Evolutionary conservation across 1,140 invertebrate species (phyloP).

Genomic region (Trissolcus basalis): DNA sequence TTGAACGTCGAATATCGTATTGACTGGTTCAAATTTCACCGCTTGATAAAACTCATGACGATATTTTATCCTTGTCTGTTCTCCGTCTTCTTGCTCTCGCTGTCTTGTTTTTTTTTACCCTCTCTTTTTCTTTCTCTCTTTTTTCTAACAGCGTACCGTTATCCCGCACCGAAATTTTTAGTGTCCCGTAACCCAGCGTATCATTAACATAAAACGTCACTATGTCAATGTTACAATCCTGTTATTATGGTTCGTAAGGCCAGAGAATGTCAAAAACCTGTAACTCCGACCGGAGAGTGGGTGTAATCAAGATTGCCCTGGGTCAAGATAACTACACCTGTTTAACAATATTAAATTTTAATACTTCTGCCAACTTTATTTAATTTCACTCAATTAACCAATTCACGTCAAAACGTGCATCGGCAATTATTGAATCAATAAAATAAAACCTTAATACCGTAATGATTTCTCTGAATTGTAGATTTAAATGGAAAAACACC

Average conservation of each 20-base stretch:
- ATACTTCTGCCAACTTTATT: too few relatives aligned
- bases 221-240: constrained; percentile 51
- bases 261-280: constrained; percentile 46
- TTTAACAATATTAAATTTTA: background rate
- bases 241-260: constrained; percentile 38
- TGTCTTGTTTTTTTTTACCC: background rate
- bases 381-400: too few relatives aligned
- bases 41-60: too few relatives aligned
- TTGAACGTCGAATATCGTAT: constrained; percentile 25
- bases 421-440: too few relatives aligned
- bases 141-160: constrained; percentile 45
- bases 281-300: constrained; percentile 20
- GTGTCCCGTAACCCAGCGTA: constrained; percentile 17
- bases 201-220: constrained; percentile 57
- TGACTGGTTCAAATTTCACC: constrained; percentile 11
- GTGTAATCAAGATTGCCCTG: constrained; percentile 41
- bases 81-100: background rate
- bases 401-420: too few relatives aligned
- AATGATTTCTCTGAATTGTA: too few relatives aligned
- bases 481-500: too few relatives aligned
- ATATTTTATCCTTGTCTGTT: too few relatives aligned
- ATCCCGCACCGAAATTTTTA: constrained; percentile 45
- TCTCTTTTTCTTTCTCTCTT: constrained; percentile 11
- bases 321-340: constrained; percentile 40
- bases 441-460: too few relatives aligned